phyloP scores from a whole-genome alignment of 1,140 invertebrate genomes.

The Drosophila tsacasi region DNA sequence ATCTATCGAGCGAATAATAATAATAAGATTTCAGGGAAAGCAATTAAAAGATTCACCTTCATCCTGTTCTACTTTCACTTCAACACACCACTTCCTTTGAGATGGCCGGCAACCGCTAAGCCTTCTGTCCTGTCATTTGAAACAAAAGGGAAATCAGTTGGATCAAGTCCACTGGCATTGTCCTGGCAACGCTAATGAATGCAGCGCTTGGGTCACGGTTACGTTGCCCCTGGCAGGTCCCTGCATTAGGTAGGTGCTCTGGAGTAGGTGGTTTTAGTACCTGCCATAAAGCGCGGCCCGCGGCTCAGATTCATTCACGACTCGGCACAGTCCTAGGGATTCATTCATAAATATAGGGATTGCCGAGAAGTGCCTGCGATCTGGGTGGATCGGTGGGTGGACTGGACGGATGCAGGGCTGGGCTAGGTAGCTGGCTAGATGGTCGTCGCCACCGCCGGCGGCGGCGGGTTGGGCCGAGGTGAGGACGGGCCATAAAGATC shows the following conservation, averaged over 20 bases:
- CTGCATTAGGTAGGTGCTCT: slow-evolving; percentile 40
- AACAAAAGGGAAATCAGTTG: slow-evolving; percentile 79
- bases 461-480: slow-evolving; percentile 6
- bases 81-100: slow-evolving; percentile 3
- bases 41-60: neutral
- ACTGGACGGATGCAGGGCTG: slow-evolving; percentile 4
- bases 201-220: slow-evolving; percentile 44
- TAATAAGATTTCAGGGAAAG: no score
- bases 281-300: slow-evolving; percentile 53
- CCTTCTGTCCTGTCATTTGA: slow-evolving; percentile 68
- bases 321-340: slow-evolving; percentile 32
- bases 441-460: neutral
- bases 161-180: slow-evolving; percentile 72
- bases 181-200: slow-evolving; percentile 72
- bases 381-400: slow-evolving; percentile 36
- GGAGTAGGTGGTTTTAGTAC: slow-evolving; percentile 66
- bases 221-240: neutral
- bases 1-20: no score
- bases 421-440: slow-evolving; percentile 21
- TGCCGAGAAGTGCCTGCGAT: slow-evolving; percentile 31
- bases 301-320: slow-evolving; percentile 62
- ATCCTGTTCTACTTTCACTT: neutral
- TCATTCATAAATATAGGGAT: slow-evolving; percentile 73
- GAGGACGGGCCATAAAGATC: slow-evolving; percentile 55
- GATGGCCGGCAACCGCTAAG: slow-evolving; percentile 27